Evolutionary conservation across 2,888 invertebrate species (phyloP), one percentile per base, ranked within the genome.

Genomic region (Diaperis boleti): DNA sequence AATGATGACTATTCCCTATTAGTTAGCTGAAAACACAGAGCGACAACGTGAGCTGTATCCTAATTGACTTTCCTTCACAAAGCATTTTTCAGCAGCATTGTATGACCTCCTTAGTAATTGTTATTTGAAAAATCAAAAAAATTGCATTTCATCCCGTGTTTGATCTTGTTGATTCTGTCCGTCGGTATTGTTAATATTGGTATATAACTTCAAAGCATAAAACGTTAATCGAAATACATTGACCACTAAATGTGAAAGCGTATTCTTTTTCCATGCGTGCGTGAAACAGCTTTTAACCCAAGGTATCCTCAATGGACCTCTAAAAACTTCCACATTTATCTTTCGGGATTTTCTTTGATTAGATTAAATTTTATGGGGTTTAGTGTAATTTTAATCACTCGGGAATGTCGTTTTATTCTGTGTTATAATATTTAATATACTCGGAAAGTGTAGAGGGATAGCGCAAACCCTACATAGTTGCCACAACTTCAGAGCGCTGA

Each of bases 121-220:
- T 50, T 50, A 15, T 20, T 33, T 15, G 33, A 13, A 13, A 14
- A 35, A 18, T 10, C 20, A 17, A 7, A 50, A 50, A 50, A 29
- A 7, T 39, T 17, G 6, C 39, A 39, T 35, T 31, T n/a, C n/a
- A n/a, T n/a, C 35, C 31, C 35, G 11, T 50, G 11, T 50, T 37
- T 50, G 50, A 50, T 35, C 22, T 35, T 50, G 50, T 50, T 50
- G 33, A 13, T 50, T 35, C 50, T 35, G 20, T 11, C 29, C 35
- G 33, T 50, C 50, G 50, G 35, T 50, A 50, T 35, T 50, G 35
- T 20, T 47, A 50, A 33, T 33, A 50, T 47, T 47, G 29, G 31
- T 42, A 50, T 50, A 13, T 35, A 35, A 50, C 50, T 20, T 50
- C 50, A 50, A 33, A 37, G 50, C 37, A 10, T 35, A 50, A 50